Percentiles rank a stretch among this genome's conserved stretches.
Evolutionary conservation across 2,888 invertebrate species (phyloP).

Genomic region (Drosophila histrio): DNA sequence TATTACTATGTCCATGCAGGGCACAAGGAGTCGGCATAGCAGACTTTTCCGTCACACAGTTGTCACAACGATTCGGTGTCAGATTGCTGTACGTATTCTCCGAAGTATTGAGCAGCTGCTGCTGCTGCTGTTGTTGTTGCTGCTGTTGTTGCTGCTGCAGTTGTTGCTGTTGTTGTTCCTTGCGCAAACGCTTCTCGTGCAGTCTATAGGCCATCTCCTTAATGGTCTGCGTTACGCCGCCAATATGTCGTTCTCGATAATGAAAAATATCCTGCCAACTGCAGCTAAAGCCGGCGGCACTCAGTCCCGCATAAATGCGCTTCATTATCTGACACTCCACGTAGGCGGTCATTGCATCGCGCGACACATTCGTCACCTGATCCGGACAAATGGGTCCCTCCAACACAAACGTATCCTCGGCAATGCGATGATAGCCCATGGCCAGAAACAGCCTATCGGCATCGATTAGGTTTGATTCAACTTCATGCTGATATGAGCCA

Average conservation of each 20-base stretch:
- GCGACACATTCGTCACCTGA: constrained; percentile 90
- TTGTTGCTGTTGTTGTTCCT: constrained; percentile 70
- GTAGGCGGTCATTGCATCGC: constrained; percentile 93
- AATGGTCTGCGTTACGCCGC: constrained; percentile 79
- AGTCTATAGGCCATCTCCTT: constrained; percentile 78
- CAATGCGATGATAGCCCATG: constrained; percentile 91
- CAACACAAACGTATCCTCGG: constrained; percentile 86
- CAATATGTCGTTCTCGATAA: constrained; percentile 82
- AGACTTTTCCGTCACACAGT: constrained; percentile 44
- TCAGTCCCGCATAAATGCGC: constrained; percentile 89
- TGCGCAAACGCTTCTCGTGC: constrained; percentile 79
- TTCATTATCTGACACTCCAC: constrained; percentile 95
- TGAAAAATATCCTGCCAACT: constrained; percentile 88
- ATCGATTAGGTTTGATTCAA: constrained; percentile 91
- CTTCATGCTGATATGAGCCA: constrained; percentile 94
- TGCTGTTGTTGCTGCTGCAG: constrained; percentile 60
- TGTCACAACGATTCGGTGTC: constrained; percentile 47
- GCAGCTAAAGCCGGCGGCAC: constrained; percentile 85
- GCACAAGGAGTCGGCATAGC: constrained; percentile 42
- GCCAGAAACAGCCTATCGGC: constrained; percentile 91
- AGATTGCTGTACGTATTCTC: constrained; percentile 71
- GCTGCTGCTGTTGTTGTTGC: constrained; percentile 58
- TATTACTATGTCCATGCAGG: constrained; percentile 48
- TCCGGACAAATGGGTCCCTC: constrained; percentile 93
- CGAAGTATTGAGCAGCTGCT: constrained; percentile 24